phyloP scores from a whole-genome alignment of 2,113 vertebrate genomes.

The Oryzias curvinotus region DNA sequence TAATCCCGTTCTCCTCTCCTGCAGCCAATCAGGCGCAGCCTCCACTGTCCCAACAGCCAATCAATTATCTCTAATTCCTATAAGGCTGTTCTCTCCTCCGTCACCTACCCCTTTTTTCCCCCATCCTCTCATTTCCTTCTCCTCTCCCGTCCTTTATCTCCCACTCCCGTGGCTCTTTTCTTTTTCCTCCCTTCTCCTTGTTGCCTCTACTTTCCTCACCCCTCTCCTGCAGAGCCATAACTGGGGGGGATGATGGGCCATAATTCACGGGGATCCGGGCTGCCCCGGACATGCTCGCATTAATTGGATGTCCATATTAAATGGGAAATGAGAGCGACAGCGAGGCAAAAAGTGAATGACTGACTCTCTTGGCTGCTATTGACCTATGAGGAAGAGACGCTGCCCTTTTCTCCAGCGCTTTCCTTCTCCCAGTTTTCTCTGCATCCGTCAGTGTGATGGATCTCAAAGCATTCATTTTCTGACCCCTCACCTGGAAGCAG shows the following conservation, averaged over 20 bases:
- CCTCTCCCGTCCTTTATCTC: neutral
- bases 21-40: slow-evolving; percentile 90
- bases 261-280: slow-evolving; percentile 94
- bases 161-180: slow-evolving; percentile 1
- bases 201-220: slow-evolving; percentile 64
- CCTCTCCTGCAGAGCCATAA: slow-evolving; percentile 53
- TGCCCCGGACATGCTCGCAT: slow-evolving; percentile 82
- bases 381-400: slow-evolving; percentile 97
- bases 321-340: slow-evolving; percentile 88
- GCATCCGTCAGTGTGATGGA: slow-evolving; percentile 98
- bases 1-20: slow-evolving; percentile 91
- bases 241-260: slow-evolving; percentile 87
- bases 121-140: neutral
- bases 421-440: slow-evolving; percentile 97
- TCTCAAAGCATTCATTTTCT: slow-evolving; percentile 99
- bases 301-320: slow-evolving; percentile 99
- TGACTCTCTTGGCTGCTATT: slow-evolving; percentile 98
- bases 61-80: slow-evolving; percentile 93
- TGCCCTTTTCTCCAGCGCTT: slow-evolving; percentile 95
- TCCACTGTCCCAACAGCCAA: slow-evolving; percentile 86
- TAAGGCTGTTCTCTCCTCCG: slow-evolving; percentile 74
- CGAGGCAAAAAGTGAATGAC: slow-evolving; percentile 93
- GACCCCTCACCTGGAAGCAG: slow-evolving; percentile 98
- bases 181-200: neutral
- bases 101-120: neutral